Percentiles rank a stretch among this genome's conserved stretches.
These are phyloP conservation scores for Coregonus ussuriensis DNA, from an alignment of 2,797 vertebrate genomes.

Conservation along the genomic window DNA sequence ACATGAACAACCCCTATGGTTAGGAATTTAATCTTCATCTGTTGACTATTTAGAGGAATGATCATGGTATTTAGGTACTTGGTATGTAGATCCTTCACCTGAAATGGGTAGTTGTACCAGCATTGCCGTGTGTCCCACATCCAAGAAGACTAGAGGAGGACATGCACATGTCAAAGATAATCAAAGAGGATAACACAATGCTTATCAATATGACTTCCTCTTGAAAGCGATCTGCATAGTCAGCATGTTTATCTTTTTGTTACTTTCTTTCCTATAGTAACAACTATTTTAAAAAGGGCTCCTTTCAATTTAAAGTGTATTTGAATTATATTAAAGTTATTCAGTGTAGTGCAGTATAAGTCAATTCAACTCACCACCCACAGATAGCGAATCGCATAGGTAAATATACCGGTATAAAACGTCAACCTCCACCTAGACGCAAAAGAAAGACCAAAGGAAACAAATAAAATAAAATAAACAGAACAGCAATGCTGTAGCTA, in stretches of 20 bases:
- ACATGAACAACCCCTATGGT: background rate
- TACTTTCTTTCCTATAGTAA: background rate
- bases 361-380: conserved; percentile 68
- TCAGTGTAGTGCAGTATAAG: background rate
- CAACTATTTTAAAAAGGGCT: background rate
- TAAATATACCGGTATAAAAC: conserved; percentile 71
- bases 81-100: conserved; percentile 53
- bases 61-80: background rate
- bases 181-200: background rate
- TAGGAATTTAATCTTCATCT: background rate
- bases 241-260: background rate
- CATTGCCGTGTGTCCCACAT: conserved; percentile 69
- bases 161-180: background rate
- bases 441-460: background rate
- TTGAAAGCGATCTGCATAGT: background rate
- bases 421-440: conserved; percentile 71
- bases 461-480: conserved; percentile 7
- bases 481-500: conserved; percentile 84
- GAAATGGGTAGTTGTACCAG: conserved; percentile 72
- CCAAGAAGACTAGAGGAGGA: conserved; percentile 66
- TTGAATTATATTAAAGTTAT: background rate
- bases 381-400: conserved; percentile 64
- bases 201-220: background rate
- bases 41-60: background rate
- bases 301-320: background rate